Evolutionary conservation across 2,888 invertebrate genomes (phyloP).

Genomic region (Ophioninae sp.): DNA sequence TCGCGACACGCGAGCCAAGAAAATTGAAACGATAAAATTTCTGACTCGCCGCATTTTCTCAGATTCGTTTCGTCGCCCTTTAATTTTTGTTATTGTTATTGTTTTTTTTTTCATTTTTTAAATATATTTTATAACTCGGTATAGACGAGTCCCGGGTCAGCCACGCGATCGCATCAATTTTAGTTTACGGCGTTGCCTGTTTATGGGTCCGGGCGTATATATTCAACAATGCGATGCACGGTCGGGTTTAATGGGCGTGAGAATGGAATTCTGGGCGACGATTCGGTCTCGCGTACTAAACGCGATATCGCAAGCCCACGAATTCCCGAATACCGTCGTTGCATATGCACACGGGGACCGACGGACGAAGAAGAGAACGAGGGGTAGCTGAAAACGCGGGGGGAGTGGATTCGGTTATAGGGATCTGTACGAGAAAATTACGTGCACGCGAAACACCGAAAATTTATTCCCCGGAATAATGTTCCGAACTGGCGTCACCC

Average conservation of each 20-base stretch:
- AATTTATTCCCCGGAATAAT: conserved; percentile 55
- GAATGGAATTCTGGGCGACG: conserved; percentile 51
- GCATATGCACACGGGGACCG: background rate
- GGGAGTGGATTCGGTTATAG: background rate
- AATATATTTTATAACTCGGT: too few relatives aligned
- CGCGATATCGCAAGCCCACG: conserved; percentile 46
- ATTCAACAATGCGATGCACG: conserved; percentile 27
- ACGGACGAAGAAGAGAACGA: too few relatives aligned
- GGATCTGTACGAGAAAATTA: conserved; percentile 47
- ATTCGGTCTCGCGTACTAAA: conserved; percentile 42
- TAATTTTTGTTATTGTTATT: background rate
- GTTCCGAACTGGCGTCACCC: conserved; percentile 29
- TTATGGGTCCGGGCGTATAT: background rate
- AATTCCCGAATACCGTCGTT: conserved; percentile 43
- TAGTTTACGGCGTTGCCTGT: conserved; percentile 24
- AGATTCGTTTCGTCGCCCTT: conserved; percentile 1
- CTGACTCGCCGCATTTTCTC: background rate
- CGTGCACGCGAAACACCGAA: conserved; percentile 46
- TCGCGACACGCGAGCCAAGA: background rate
- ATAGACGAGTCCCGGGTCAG: background rate
- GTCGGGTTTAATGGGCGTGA: conserved; percentile 26
- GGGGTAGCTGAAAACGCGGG: background rate
- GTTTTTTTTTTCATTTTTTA: too few relatives aligned
- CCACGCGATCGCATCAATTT: conserved; percentile 39
- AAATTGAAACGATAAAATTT: background rate